These are phyloP conservation scores for Salvelinus namaycush DNA, from an alignment of 2,113 vertebrate genomes.

Conservation along the genomic window DNA sequence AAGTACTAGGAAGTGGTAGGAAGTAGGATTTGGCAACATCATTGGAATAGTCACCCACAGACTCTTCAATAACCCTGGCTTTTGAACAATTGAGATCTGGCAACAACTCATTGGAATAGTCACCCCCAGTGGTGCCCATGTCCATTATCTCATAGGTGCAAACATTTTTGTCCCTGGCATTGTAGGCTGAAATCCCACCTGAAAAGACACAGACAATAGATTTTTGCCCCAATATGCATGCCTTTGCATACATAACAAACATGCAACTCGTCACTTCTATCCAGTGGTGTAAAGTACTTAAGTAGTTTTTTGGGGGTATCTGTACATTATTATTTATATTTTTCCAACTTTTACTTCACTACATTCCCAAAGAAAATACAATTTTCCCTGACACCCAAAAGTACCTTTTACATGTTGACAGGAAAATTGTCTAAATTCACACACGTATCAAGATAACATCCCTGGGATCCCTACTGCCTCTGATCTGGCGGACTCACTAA, in stretches of 20 bases:
- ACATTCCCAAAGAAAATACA: too few species aligned
- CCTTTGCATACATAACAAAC: background rate
- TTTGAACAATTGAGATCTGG: conserved; percentile 64
- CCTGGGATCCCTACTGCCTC: too few species aligned
- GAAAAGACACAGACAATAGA: conserved; percentile 6
- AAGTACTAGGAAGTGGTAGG: background rate
- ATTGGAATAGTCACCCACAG: too few species aligned
- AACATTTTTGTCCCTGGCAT: conserved; percentile 40
- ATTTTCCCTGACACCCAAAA: too few species aligned
- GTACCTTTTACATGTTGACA: too few species aligned
- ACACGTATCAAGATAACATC: too few species aligned
- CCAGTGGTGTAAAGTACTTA: too few species aligned
- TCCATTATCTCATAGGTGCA: conserved; percentile 41
- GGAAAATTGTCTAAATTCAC: too few species aligned
- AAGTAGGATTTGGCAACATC: background rate
- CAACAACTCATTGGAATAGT: conserved; percentile 76
- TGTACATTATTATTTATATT: too few species aligned
- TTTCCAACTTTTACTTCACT: too few species aligned
- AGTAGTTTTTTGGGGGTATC: too few species aligned
- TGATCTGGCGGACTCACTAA: too few species aligned
- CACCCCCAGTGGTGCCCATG: conserved; percentile 49
- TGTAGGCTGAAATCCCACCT: conserved; percentile 71
- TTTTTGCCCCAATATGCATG: background rate
- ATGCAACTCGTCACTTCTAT: background rate
- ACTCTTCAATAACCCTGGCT: conserved; percentile 58